Evolutionary conservation across 1,140 invertebrate genomes (phyloP), one percentile per base, ranked within the genome.

Genomic region (Thaumetopoea pityocampa): DNA sequence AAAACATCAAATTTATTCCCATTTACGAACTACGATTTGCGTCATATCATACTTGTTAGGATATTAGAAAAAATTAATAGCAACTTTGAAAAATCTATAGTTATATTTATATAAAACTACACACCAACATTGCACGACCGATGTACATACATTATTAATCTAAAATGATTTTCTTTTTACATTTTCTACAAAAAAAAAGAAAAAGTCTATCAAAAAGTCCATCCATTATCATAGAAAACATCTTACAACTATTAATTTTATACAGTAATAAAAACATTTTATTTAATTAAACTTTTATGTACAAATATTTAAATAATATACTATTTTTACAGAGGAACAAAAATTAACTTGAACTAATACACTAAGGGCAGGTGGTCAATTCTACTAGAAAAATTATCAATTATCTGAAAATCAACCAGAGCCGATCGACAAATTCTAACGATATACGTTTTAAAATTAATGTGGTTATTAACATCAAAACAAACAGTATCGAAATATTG

Each of bases 311-410:
- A 76, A 81, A 78, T 77, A 76, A 66, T 67, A 65, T 40, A 41
- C 57, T 71, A 71, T 74, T 77, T 69, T 71, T 83, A 83, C 79
- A 83, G 68, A 83, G 79, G 79, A 83, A 83, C 79, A 73, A 83
- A 78, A 70, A 49, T n/a, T n/a, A 73, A 63, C 63, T 67, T 74
- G 50, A 77, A 79, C 73, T 77, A 78, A 67, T 48, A 50, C 28
- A 30, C 37, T 41, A 41, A 3, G 37, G 28, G 32, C 7, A n/a
- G n/a, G n/a, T n/a, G n/a, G n/a, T n/a, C n/a, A n/a, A n/a, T n/a
- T n/a, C n/a, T n/a, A n/a, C n/a, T n/a, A n/a, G n/a, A n/a, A n/a
- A n/a, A n/a, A n/a, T n/a, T n/a, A n/a, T n/a, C n/a, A n/a, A n/a
- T n/a, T n/a, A n/a, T n/a, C n/a, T n/a, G n/a, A n/a, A n/a, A n/a